Base-by-base conservation (phyloP, 2,113 vertebrate species). In the Empidonax traillii region DNA sequence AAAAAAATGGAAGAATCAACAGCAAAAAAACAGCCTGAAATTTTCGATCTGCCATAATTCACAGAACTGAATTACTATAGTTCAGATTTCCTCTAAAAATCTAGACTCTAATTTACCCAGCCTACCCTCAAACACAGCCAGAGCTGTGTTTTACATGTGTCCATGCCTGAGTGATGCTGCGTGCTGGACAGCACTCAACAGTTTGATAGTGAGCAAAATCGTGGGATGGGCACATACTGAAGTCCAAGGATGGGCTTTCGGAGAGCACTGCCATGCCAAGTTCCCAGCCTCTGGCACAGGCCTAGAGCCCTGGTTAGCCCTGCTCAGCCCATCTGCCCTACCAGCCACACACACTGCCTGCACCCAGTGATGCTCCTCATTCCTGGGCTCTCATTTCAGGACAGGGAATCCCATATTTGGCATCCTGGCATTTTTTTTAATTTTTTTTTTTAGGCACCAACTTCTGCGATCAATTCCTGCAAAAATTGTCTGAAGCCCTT, bases 81-180 rank as follows among this genome's bases (percentile, higher is more conserved):
- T 37, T 25, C 31, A 25, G 9, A 59, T 19, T 67, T 69, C 14
- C 35, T 55, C 33, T n/a, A 4, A 46, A 87, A 49, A 78, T 2
- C 35, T 43, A 72, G 52, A 27, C 18, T 8, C 17, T 8, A 16
- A 46, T 37, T 39, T 19, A 66, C 20, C 3, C 41, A 68, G 24
- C 3, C 37, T n/a, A 5, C 39, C 84, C 63, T 20, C 21, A 63
- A 0, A 2, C 41, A 14, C 20, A 9, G 28, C 9, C 1, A 63
- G 19, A 39, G 23, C 28, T 56, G 21, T 43, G 44, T 33, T 43
- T 30, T 21, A 66, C 31, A 12, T 0, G 1, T 17, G 31, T 9
- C 41, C 13, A 4, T 25, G 21, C 12, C 31, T 53, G 37, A 61
- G 31, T 2, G 31, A 30, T 73, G 44, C 21, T 44, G 14, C 2